phyloP scores from a whole-genome alignment of 2,888 invertebrate species.

The Oscheius onirici region DNA sequence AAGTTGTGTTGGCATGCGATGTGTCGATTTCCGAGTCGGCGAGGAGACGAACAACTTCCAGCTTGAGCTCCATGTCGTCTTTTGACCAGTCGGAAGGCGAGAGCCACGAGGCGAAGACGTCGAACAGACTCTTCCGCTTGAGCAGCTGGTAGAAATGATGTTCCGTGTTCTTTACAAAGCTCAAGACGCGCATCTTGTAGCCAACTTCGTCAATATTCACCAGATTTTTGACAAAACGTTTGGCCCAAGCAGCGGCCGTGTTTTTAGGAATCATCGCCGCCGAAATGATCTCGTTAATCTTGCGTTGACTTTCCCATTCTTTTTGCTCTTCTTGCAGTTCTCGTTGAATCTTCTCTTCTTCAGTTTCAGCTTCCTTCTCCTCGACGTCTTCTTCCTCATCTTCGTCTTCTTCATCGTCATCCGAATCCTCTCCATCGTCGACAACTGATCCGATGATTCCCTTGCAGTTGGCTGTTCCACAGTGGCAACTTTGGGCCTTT shows the following conservation, averaged over 20 bases:
- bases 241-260: not conserved
- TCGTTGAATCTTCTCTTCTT: not conserved
- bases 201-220: not conserved
- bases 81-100: slow-evolving; percentile 20
- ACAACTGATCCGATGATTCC: slow-evolving; percentile 86
- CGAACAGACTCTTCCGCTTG: slow-evolving; percentile 21
- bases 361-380: not conserved
- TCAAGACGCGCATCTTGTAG: slow-evolving; percentile 18
- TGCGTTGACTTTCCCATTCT: slow-evolving; percentile 27
- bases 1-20: not conserved
- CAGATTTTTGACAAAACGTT: slow-evolving; percentile 22
- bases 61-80: slow-evolving; percentile 27
- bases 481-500: slow-evolving; percentile 94
- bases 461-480: slow-evolving; percentile 87
- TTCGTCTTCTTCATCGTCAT: slow-evolving; percentile 35
- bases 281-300: slow-evolving; percentile 25
- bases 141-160: slow-evolving; percentile 7
- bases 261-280: not conserved
- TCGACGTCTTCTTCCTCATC: slow-evolving; percentile 9
- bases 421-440: slow-evolving; percentile 34
- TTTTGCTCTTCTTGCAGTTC: not conserved
- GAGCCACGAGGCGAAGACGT: slow-evolving; percentile 26
- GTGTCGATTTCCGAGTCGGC: not conserved
- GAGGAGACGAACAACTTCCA: slow-evolving; percentile 23
- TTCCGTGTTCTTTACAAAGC: slow-evolving; percentile 13